Evolutionary conservation across 92 coral and sea anemone genomes (phyloP).

Genomic region (Hydrozoanthus gracilis): DNA sequence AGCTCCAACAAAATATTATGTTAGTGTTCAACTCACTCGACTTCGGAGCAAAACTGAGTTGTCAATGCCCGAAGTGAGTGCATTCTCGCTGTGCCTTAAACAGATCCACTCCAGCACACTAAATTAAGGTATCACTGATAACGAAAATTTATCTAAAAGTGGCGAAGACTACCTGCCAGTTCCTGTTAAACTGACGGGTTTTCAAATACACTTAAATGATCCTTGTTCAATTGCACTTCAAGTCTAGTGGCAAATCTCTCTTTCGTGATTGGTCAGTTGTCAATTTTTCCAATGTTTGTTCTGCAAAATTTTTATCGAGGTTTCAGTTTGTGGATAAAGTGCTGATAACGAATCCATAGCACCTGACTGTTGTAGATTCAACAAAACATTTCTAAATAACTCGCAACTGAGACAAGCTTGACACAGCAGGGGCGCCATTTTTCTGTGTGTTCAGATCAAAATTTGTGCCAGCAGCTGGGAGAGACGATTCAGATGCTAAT

Average conservation of each 20-base stretch:
- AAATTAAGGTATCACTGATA: not conserved
- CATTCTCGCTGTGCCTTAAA: not conserved
- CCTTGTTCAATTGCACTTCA: slow-evolving; percentile 13
- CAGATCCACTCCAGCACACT: not conserved
- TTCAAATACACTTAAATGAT: not conserved
- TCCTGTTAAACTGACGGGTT: not conserved
- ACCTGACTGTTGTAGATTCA: slow-evolving; percentile 29
- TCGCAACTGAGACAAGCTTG: slow-evolving; percentile 19
- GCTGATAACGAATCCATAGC: slow-evolving; percentile 11
- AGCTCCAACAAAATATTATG: too few relatives aligned
- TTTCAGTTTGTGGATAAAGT: slow-evolving; percentile 5
- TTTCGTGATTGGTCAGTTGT: not conserved
- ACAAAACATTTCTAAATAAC: not conserved
- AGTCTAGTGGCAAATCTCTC: slow-evolving; percentile 20
- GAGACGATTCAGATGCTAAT: not conserved
- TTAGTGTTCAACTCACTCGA: too few relatives aligned
- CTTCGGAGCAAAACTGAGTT: too few relatives aligned
- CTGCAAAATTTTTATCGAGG: slow-evolving; percentile 35
- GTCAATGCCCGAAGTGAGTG: too few relatives aligned
- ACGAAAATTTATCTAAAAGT: slow-evolving; percentile 17
- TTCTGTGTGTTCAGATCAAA: slow-evolving; percentile 2
- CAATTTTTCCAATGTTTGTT: slow-evolving; percentile 16
- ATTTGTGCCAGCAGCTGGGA: not conserved
- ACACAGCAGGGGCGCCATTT: slow-evolving; percentile 4
- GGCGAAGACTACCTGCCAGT: not conserved